Conservation (phyloP, 1,140 invertebrate species). For the Seison nebaliae region DNA sequence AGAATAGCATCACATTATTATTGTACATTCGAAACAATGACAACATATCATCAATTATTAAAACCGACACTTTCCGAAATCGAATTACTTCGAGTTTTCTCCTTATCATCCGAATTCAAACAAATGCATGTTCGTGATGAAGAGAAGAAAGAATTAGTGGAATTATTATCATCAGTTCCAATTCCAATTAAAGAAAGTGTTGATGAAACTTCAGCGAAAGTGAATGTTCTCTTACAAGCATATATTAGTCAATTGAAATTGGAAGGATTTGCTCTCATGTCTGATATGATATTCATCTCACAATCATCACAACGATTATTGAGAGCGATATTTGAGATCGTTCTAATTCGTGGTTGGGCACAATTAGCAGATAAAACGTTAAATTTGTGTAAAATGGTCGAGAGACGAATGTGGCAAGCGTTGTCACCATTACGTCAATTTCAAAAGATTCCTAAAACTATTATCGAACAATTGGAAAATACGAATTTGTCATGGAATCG, state of each 20-base stretch:
- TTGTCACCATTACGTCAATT: conserved; percentile 95
- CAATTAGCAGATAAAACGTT: conserved; percentile 81
- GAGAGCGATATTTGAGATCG: conserved; percentile 86
- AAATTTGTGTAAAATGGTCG: conserved; percentile 91
- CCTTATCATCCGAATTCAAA: conserved; percentile 42
- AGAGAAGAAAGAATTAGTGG: conserved; percentile 84
- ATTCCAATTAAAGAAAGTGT: conserved; percentile 97
- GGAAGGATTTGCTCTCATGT: conserved; percentile 89
- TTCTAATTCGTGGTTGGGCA: conserved; percentile 66
- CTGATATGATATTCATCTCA: conserved; percentile 96
- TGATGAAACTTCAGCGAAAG: conserved; percentile 88
- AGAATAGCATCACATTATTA: conserved; percentile 93
- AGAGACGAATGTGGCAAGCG: conserved; percentile 93
- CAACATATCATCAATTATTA: conserved; percentile 76
- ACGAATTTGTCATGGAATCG: conserved; percentile 41
- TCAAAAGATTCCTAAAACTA: conserved; percentile 84
- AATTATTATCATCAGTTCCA: conserved; percentile 81
- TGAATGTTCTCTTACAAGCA: conserved; percentile 73
- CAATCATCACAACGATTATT: conserved; percentile 80
- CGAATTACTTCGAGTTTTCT: conserved; percentile 92
- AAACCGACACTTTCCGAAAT: conserved; percentile 90
- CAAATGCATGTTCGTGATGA: conserved; percentile 59
- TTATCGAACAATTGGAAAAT: conserved; percentile 90
- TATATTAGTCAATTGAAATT: conserved; percentile 94
- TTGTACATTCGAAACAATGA: conserved; percentile 80